Conservation (phyloP, 2,797 vertebrate species). For the Buceros bicornis region DNA sequence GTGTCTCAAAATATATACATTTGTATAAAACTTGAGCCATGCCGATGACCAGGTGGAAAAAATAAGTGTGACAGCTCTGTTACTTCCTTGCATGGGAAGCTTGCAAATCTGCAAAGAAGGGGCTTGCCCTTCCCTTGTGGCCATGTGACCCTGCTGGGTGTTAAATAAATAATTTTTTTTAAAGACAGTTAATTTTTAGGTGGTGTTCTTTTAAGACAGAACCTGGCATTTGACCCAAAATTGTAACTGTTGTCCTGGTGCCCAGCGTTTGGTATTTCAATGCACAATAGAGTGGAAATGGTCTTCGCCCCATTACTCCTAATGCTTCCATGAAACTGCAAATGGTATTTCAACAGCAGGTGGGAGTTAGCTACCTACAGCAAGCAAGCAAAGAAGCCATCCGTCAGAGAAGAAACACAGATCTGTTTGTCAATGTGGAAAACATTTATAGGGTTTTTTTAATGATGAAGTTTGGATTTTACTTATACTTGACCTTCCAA, state of each 20-base stretch:
- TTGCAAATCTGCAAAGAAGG: constrained; percentile 31
- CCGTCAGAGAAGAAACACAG: not conserved
- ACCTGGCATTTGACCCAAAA: constrained; percentile 56
- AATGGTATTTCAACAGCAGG: constrained; percentile 59
- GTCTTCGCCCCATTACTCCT: constrained; percentile 56
- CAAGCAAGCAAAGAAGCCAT: constrained; percentile 47
- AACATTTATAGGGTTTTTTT: not conserved
- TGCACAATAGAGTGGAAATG: constrained; percentile 27
- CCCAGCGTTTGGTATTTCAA: constrained; percentile 45
- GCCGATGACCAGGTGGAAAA: constrained; percentile 40
- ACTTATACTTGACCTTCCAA: constrained; percentile 1
- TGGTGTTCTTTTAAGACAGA: constrained; percentile 47
- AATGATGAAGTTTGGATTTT: constrained; percentile 30
- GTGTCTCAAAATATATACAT: constrained; percentile 20
- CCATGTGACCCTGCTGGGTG: constrained; percentile 11
- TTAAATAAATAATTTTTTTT: constrained; percentile 15
- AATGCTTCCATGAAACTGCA: constrained; percentile 65
- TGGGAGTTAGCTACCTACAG: constrained; percentile 60
- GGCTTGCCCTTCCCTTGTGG: constrained; percentile 35
- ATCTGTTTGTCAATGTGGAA: constrained; percentile 25
- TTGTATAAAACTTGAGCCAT: constrained; percentile 28
- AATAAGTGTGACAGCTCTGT: constrained; percentile 43
- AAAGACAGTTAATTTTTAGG: constrained; percentile 9
- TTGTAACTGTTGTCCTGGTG: constrained; percentile 49
- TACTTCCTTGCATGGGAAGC: constrained; percentile 39